Evolutionary conservation across 2,888 invertebrate species (phyloP), one percentile per base, ranked within the genome.

Genomic region (Allophyes oxyacanthae): DNA sequence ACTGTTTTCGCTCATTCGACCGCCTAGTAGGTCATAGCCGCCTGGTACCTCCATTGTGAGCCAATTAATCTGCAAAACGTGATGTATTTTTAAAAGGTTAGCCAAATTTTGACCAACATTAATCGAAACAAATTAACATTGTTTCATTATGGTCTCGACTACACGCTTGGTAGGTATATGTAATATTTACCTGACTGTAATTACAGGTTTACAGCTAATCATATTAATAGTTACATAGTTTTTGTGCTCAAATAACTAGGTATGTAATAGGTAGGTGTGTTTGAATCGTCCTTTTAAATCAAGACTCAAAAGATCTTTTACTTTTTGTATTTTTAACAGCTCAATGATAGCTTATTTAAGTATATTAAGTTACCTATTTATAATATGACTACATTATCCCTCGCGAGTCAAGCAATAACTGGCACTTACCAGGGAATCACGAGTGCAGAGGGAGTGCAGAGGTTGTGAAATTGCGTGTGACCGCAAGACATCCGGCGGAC

Each of bases 401-500:
- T 57, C 36, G 55, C 67, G 64, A 71, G 66, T 57, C 75, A 52
- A 65, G 56, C 66, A 72, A 70, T 67, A 57, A 72, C 60, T 76
- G 71, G 72, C 72, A 78, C 58, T 70, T 86, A 88, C 86, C 80
- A 88, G 85, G 87, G 79, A 79, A 81, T 78, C 83, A 87, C 78
- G 77, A 82, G 72, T 82, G 85, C 82, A 84, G 84, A 88, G 88
- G 88, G 77, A 82, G 72, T 82, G 85, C 82, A 84, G 84, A 88
- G 88, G 88, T 91, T 90, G 90, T 91, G 92, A 92, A 92, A 92
- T 92, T 91, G 90, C 90, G 89, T 90, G 90, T 87, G 91, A 94
- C 93, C 93, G 86, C 92, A 94, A 92, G 91, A 92, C 91, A 91
- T 92, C 92, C 93, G 92, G 91, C 85, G 89, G 87, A 88, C 90